Percentiles rank a stretch among this genome's conserved stretches.
Conservation (phyloP, 1,140 invertebrate genomes). For the Calliopsis andreniformis region DNA sequence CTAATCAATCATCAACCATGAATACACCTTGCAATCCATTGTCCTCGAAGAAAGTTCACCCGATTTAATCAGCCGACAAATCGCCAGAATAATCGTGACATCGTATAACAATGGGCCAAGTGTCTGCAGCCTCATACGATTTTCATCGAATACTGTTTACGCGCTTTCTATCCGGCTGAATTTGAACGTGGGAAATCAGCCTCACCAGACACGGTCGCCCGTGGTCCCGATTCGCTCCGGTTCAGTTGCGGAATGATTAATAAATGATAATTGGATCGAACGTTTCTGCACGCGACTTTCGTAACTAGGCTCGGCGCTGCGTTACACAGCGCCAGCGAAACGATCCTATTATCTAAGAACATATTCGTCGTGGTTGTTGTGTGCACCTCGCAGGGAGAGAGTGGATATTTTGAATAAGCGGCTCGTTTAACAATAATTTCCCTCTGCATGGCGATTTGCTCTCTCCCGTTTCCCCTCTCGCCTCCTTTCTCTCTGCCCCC, state of each 20-base stretch:
- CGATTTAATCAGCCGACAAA: too few relatives aligned
- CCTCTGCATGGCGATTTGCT: neutral
- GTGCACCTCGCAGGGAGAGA: slow-evolving; percentile 34
- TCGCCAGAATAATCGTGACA: too few relatives aligned
- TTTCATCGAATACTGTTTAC: too few relatives aligned
- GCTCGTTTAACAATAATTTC: slow-evolving; percentile 56
- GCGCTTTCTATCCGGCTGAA: neutral
- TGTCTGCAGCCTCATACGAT: too few relatives aligned
- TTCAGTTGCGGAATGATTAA: slow-evolving; percentile 33
- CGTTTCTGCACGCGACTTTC: slow-evolving; percentile 27
- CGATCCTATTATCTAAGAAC: slow-evolving; percentile 54
- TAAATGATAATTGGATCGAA: slow-evolving; percentile 37
- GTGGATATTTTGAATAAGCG: slow-evolving; percentile 50
- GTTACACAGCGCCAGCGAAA: neutral
- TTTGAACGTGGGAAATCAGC: slow-evolving; percentile 22
- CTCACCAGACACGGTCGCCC: neutral
- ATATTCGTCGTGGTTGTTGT: slow-evolving; percentile 31
- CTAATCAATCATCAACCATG: too few relatives aligned
- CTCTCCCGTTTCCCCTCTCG: too few relatives aligned
- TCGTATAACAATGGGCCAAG: too few relatives aligned
- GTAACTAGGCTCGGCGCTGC: neutral
- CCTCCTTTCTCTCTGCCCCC: too few relatives aligned
- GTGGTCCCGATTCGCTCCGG: slow-evolving; percentile 27
- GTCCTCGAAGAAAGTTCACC: too few relatives aligned
- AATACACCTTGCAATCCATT: too few relatives aligned